Conservation (phyloP, 2,113 vertebrate genomes). For the Ancistrus triradiatus region DNA sequence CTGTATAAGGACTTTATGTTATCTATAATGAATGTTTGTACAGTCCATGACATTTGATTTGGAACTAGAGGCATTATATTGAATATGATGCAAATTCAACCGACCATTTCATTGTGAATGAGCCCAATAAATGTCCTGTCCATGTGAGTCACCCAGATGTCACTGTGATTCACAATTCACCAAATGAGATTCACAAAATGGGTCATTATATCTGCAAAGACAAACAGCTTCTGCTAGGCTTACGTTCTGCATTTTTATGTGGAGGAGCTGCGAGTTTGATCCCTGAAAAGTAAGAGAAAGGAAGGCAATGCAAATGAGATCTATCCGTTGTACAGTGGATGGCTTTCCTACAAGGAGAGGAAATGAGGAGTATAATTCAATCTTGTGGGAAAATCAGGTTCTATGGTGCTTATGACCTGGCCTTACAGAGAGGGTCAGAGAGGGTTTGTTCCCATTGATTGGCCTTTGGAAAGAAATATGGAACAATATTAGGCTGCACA, state of each 20-base stretch:
- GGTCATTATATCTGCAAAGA: slow-evolving; percentile 52
- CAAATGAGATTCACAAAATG: slow-evolving; percentile 56
- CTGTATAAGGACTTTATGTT: too few relatives aligned
- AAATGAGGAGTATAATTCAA: slow-evolving; percentile 39
- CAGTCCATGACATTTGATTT: too few relatives aligned
- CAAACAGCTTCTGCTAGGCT: slow-evolving; percentile 48
- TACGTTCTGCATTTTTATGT: slow-evolving; percentile 59
- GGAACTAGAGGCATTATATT: too few relatives aligned
- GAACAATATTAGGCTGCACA: slow-evolving; percentile 11
- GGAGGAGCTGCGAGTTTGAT: slow-evolving; percentile 38
- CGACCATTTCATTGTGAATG: too few relatives aligned
- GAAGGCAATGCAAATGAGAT: slow-evolving; percentile 50
- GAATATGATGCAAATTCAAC: too few relatives aligned
- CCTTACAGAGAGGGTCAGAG: slow-evolving; percentile 17
- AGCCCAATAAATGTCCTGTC: too few relatives aligned
- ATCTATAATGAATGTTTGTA: too few relatives aligned
- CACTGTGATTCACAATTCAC: too few relatives aligned
- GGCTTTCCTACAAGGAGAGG: slow-evolving; percentile 26
- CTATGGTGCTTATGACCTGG: not conserved
- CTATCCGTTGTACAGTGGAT: slow-evolving; percentile 41
- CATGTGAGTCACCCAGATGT: too few relatives aligned
- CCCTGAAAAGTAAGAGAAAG: slow-evolving; percentile 43
- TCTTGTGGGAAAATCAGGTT: slow-evolving; percentile 34
- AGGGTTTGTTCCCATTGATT: slow-evolving; percentile 16
- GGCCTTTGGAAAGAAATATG: slow-evolving; percentile 1